phyloP scores from a whole-genome alignment of 2,113 vertebrate genomes.

The Cinclus mexicanus region DNA sequence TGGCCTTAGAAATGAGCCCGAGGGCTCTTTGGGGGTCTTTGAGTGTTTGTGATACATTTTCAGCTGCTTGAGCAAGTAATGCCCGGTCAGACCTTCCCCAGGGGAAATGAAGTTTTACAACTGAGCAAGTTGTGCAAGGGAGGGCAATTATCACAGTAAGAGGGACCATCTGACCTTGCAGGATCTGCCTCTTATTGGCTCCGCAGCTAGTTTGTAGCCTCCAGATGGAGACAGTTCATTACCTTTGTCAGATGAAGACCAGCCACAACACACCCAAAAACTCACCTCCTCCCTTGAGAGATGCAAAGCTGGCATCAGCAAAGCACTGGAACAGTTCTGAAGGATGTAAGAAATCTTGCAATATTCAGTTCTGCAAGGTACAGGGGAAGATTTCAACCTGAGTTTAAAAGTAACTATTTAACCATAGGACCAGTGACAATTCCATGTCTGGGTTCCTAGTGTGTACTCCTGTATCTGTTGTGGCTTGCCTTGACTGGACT shows the following conservation, averaged over 20 bases:
- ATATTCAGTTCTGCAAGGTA: background rate
- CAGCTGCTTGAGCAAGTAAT: background rate
- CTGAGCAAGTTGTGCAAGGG: background rate
- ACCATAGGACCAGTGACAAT: background rate
- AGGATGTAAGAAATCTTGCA: background rate
- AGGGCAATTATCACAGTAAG: background rate
- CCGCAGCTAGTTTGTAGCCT: rapidly evolving
- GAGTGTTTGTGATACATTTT: background rate
- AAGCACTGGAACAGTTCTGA: background rate
- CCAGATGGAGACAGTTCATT: background rate
- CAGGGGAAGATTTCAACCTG: background rate
- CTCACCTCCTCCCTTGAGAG: background rate
- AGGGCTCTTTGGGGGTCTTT: background rate
- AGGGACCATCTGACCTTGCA: background rate
- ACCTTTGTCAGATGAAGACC: background rate
- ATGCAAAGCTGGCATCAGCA: background rate
- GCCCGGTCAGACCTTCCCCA: too few species aligned
- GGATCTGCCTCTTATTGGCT: background rate
- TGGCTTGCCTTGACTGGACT: background rate
- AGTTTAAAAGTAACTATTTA: background rate
- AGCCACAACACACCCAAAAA: background rate
- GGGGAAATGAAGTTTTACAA: background rate
- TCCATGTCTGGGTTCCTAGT: background rate
- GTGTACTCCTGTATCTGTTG: background rate
- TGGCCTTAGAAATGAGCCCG: background rate